Evolutionary conservation across 2,113 vertebrate species (phyloP), one percentile per base, ranked within the genome.

Genomic region (Otocyon megalotis): DNA sequence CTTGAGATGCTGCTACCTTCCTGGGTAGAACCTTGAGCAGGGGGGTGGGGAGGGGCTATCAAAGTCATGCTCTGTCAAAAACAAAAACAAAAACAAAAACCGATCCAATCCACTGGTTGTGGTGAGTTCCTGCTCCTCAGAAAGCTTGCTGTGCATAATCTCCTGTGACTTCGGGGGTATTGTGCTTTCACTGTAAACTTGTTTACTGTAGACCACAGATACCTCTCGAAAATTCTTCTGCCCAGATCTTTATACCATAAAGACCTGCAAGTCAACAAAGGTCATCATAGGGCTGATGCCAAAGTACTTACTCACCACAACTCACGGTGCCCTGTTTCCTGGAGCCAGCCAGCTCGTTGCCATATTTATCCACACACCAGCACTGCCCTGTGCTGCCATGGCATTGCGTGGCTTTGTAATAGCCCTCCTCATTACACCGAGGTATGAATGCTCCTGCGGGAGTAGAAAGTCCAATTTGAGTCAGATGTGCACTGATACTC

Each of bases 331-430:
- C 99, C 98, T 99, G 99, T 98, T 99, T 99, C 98, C 99, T 99
- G 90, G 99, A 99, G 97, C 99, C 99, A 0, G 99, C 99, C 15
- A 99, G 99, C 98, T 99, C 99, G 2, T 99, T 99, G 28, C 99
- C 99, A 0, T 99, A 99, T 97, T 99, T 99, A 98, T 99, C 99
- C 65, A 99, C 99, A 84, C 99, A 99, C 99, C 99, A 99, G 98
- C 99, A 99, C 98, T 99, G 99, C 26, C 99, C 99, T 0, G 99
- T 99, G 98, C 99, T 99, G 97, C 99, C 98, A 0, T 99, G 99
- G 98, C 99, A 99, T 98, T 99, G 99, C 0, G 99, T 99, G 58
- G 99, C 98, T 98, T 99, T 99, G 98, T 99, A 99, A 98, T 99
- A 99, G 72, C 99, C 99, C 53, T 99, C 99, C 20, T 99, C 99